These are phyloP conservation scores for Bibio marci DNA, from an alignment of 2,888 invertebrate species.

Conservation along the genomic window DNA sequence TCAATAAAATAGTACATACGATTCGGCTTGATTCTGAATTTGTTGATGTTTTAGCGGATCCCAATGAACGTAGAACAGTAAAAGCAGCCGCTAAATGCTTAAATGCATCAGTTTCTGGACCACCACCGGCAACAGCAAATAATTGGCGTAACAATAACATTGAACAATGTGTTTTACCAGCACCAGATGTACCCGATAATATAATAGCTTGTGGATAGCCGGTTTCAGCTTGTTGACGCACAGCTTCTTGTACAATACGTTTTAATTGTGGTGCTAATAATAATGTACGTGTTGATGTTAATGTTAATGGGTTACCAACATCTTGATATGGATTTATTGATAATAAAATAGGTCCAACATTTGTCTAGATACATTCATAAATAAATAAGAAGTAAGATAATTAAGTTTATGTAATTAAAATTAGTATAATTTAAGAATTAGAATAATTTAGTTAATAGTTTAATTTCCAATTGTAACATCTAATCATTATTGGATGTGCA, in stretches of 20 bases:
- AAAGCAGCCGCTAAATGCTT: constrained; percentile 91
- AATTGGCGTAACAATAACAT: constrained; percentile 79
- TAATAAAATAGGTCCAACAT: constrained; percentile 79
- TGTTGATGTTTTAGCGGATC: constrained; percentile 75
- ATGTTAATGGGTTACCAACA: constrained; percentile 70
- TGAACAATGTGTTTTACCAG: constrained; percentile 86
- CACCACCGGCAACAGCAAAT: constrained; percentile 87
- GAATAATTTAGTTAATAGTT: too few species aligned
- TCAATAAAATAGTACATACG: constrained; percentile 30
- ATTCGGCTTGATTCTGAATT: constrained; percentile 89
- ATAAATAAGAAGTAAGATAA: too few species aligned
- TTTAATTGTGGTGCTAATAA: constrained; percentile 65
- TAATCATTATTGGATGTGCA: too few species aligned
- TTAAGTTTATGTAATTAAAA: too few species aligned
- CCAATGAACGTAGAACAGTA: constrained; percentile 80
- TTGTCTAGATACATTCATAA: constrained; percentile 47
- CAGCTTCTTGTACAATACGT: constrained; percentile 79
- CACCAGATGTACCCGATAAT: constrained; percentile 77
- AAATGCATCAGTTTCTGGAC: constrained; percentile 88
- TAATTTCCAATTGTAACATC: too few species aligned
- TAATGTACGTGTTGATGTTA: constrained; percentile 60
- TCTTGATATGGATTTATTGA: constrained; percentile 82
- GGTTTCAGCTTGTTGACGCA: constrained; percentile 84
- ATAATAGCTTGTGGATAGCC: constrained; percentile 93
- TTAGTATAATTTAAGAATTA: too few species aligned